Evolutionary conservation across 2,113 vertebrate species (phyloP), one percentile per base, ranked within the genome.

Genomic region (Tachysurus vachellii): DNA sequence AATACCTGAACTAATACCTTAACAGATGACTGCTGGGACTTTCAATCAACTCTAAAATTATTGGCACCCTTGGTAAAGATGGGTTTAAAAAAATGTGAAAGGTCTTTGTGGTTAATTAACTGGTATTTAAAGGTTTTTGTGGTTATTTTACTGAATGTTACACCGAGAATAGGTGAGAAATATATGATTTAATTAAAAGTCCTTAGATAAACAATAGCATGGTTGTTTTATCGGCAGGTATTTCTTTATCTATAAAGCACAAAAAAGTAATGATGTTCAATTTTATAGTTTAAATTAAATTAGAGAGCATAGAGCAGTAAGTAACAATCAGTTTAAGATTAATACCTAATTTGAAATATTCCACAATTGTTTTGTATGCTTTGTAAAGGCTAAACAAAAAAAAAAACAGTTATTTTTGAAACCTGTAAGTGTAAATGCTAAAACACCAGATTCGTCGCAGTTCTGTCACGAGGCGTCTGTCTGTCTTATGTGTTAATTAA

Each of bases 1-100:
- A 68, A 80, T 42, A 66, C 13, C 75, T 16, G 19, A 68, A 84
- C 50, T 84, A n/a, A 84, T 73, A 59, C 44, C 44, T 53, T 61
- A 54, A 31, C n/a, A 36, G 53, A 80, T 80, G 77, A 57, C 53
- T 80, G 57, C n/a, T 57, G 77, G 53, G 53, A 80, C 54, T 57
- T 57, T 11, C 8, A 19, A 53, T 57, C 53, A 36, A n/a, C 50
- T 4, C 76, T 57, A 10, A 16, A 36, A 21, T 80, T 59, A 59
- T 80, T 59, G 79, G 54, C 54, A 80, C 54, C 10, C 31, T 59
- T 21, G 8, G 5, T 1, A 56, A 79, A 79, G 76, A 56, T 56
- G n/a, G 50, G 14, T 53, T 28, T 11, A 54, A 59, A 31, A 57
- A 36, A 56, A n/a, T 0, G 6, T 1, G n/a, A 76, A 47, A 47